phyloP scores from a whole-genome alignment of 2,888 invertebrate species.

The Scelioninae gen. 2 region DNA sequence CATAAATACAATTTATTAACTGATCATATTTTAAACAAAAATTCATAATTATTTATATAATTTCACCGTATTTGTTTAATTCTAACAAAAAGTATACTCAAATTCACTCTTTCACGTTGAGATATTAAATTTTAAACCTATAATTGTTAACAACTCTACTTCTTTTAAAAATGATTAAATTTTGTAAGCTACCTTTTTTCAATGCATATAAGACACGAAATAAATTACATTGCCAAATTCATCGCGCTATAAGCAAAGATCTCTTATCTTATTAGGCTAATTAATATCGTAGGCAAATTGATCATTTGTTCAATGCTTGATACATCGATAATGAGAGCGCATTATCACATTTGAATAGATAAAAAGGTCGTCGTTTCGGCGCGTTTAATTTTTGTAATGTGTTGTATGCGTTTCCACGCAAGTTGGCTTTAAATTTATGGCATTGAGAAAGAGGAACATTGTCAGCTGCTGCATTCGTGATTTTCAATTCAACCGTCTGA shows the following conservation, averaged over 20 bases:
- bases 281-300: background rate
- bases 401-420: conserved; percentile 7
- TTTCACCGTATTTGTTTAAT: too few species aligned
- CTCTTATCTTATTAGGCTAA: conserved; percentile 12
- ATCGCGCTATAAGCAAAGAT: too few species aligned
- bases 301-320: conserved; percentile 13
- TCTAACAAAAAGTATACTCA: too few species aligned
- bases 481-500: background rate
- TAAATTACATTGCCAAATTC: background rate
- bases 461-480: background rate
- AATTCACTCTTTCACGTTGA: too few species aligned
- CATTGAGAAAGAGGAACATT: background rate
- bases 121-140: too few species aligned
- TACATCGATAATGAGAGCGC: background rate
- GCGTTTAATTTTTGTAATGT: background rate
- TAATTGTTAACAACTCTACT: too few species aligned
- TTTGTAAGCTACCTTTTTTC: too few species aligned
- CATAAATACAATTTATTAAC: too few species aligned
- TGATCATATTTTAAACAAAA: too few species aligned
- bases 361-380: background rate
- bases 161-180: too few species aligned
- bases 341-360: conserved; percentile 11
- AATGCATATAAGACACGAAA: too few species aligned
- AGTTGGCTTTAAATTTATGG: background rate
- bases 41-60: too few species aligned